Conservation (phyloP, 2,888 invertebrate genomes). For the Cybosia mesomella region DNA sequence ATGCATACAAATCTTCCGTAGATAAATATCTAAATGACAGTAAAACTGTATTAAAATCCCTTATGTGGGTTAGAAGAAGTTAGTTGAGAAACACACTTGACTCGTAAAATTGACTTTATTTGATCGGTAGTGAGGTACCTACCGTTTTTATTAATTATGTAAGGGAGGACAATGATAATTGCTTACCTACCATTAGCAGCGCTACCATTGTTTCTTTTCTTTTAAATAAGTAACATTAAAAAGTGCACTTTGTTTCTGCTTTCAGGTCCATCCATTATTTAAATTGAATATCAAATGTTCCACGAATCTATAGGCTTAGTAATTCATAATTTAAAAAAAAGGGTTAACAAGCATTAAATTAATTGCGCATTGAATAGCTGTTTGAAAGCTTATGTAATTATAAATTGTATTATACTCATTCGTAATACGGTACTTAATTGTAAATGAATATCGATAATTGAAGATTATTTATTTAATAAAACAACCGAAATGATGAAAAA, state of each 20-base stretch:
- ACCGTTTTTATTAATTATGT: not conserved
- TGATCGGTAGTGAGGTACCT: not conserved
- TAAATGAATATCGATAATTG: too few species aligned
- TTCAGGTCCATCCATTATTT: not conserved
- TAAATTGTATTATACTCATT: not conserved
- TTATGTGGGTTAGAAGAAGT: not conserved
- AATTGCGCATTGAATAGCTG: not conserved
- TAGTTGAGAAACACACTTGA: not conserved
- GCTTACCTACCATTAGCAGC: too few species aligned
- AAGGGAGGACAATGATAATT: not conserved
- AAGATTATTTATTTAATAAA: too few species aligned
- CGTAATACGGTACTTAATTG: not conserved
- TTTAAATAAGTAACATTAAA: too few species aligned
- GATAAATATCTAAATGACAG: not conserved
- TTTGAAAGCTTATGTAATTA: not conserved
- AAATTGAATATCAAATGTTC: not conserved
- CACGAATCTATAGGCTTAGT: not conserved
- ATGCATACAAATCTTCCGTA: too few species aligned
- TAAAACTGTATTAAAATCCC: not conserved
- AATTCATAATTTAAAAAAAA: not conserved
- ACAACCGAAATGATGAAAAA: too few species aligned
- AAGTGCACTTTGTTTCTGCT: not conserved
- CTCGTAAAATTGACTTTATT: not conserved
- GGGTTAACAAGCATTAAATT: not conserved
- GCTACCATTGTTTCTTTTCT: too few species aligned